Evolutionary conservation across 2,113 vertebrate species (phyloP), one percentile per base, ranked within the genome.

Genomic region (Synodontis membranacea): DNA sequence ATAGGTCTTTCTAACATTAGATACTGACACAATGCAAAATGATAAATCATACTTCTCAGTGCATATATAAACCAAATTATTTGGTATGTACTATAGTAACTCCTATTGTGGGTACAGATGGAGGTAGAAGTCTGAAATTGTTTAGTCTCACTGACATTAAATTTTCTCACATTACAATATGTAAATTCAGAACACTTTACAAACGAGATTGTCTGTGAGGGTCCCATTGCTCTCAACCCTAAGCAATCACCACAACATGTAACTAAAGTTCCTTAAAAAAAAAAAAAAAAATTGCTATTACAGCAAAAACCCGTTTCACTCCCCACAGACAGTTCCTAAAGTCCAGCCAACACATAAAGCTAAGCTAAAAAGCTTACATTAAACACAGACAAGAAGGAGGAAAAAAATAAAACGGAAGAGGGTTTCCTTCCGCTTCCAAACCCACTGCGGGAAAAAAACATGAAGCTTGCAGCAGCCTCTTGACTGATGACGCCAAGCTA

Each of bases 401-500:
- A 34, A 60, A 80, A 39, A 80, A 37, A 80, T 25, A 58, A 86
- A 31, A 86, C 75, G 66, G 84, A 88, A 86, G 68, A 64, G 84
- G 68, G 66, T 78, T 80, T 85, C 84, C 79, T 86, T 87, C 79
- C 66, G 82, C 39, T 87, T 76, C 68, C 66, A 72, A 80, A 66
- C 86, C 83, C 31, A 54, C 86, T 86, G 88, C 46, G 42, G 82
- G 84, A 88, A 85, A 88, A 85, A 87, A 89, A 81, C 84, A 88
- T 84, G 80, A 84, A 74, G 75, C 84, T 86, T 48, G 72, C 70
- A 80, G 86, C 62, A 68, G 88, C 54, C 66, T 75, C 72, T 86
- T 91, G 89, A 90, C 86, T 84, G 84, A 91, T 89, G 88, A 88
- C 64, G 86, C 84, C 50, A 75, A 42, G 78, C 81, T 90, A 91